Conservation (phyloP, 2,113 vertebrate species). For the Clarias macrocephalus region DNA sequence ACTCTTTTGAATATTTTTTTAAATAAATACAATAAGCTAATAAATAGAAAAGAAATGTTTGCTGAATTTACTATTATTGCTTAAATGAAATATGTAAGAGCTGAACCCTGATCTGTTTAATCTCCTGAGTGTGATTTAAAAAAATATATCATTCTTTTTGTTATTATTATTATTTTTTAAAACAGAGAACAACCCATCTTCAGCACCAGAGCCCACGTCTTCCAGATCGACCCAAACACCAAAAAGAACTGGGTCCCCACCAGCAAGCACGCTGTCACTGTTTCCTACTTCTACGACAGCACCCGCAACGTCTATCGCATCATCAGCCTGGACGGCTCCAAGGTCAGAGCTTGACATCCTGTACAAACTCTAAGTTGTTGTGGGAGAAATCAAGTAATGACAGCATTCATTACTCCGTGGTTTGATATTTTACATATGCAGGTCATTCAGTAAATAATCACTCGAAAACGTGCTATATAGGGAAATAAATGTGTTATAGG, state of each 20-base stretch:
- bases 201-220: slow-evolving; percentile 96
- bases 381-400: neutral
- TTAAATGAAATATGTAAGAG: neutral
- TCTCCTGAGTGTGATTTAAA: no score
- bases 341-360: slow-evolving; percentile 71
- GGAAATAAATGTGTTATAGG: neutral
- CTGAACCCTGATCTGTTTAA: neutral
- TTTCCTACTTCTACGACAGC: slow-evolving; percentile 98
- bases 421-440: neutral
- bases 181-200: slow-evolving; percentile 98
- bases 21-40: neutral
- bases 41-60: neutral
- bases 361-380: neutral
- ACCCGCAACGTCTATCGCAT: slow-evolving; percentile 96
- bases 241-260: slow-evolving; percentile 99
- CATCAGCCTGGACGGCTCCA: slow-evolving; percentile 96
- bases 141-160: neutral
- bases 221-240: slow-evolving; percentile 97
- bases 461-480: neutral
- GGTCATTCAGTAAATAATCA: neutral
- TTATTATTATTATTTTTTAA: slow-evolving; percentile 3
- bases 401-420: neutral
- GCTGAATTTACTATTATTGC: neutral
- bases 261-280: slow-evolving; percentile 93
- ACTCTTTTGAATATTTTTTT: neutral